A percentile compares a stretch with the other conserved stretches of the same genome.
phyloP scores from a whole-genome alignment of 2,888 invertebrate species.

The Caenorhabditis wallacei region DNA sequence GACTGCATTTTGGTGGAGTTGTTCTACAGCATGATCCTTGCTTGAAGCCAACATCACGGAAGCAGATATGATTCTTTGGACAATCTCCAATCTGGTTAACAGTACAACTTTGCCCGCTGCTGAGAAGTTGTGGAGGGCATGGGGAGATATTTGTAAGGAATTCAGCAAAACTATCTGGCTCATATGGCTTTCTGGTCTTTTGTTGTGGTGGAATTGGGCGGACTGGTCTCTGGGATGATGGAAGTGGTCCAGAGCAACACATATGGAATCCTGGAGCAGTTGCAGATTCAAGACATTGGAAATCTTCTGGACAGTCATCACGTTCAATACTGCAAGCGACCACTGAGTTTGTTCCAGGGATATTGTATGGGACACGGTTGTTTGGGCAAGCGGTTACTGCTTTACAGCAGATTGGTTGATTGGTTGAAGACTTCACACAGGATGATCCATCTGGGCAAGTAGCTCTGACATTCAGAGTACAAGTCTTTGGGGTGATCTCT shows the following conservation, averaged over 20 bases:
- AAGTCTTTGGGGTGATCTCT: constrained; percentile 72
- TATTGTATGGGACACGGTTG: constrained; percentile 78
- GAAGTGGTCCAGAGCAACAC: constrained; percentile 77
- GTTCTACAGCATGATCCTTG: constrained; percentile 74
- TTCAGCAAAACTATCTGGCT: constrained; percentile 70
- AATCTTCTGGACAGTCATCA: constrained; percentile 80
- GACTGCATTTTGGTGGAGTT: constrained; percentile 71
- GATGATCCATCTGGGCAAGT: constrained; percentile 79
- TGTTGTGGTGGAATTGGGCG: constrained; percentile 58
- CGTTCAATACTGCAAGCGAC: constrained; percentile 80
- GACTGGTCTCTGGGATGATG: constrained; percentile 63
- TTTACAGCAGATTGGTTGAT: constrained; percentile 80
- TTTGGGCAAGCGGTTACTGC: constrained; percentile 79
- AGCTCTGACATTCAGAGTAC: constrained; percentile 74
- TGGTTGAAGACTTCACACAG: constrained; percentile 79
- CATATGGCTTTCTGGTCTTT: constrained; percentile 53
- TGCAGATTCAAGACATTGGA: constrained; percentile 79
- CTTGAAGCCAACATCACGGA: constrained; percentile 69
- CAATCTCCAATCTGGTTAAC: constrained; percentile 77
- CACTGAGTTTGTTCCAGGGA: constrained; percentile 81
- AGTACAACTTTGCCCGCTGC: constrained; percentile 78
- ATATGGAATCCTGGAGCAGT: constrained; percentile 82
- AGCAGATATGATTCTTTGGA: constrained; percentile 71
- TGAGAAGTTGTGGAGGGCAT: constrained; percentile 76
- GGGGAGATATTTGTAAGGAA: constrained; percentile 73